Percentiles rank a stretch among this genome's conserved stretches.
These are phyloP conservation scores for Labrus mixtus DNA, from an alignment of 2,113 vertebrate genomes.

Conservation along the genomic window DNA sequence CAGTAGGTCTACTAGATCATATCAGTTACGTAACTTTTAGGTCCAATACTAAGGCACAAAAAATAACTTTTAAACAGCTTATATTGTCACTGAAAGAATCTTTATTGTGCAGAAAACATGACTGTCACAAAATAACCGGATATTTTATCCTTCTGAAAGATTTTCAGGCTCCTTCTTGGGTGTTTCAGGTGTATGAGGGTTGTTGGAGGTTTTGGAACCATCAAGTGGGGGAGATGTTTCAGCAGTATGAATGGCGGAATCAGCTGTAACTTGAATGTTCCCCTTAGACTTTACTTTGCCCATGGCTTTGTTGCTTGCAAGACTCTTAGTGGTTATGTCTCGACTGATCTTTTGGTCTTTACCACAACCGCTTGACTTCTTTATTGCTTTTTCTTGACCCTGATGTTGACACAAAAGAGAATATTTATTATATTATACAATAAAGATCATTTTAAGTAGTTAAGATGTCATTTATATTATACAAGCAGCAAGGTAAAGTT, in stretches of 20 bases:
- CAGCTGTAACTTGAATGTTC: background rate
- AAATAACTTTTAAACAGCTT: background rate
- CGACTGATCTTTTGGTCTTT: conserved; percentile 2
- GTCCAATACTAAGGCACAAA: background rate
- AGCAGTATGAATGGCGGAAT: background rate
- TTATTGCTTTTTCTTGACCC: conserved; percentile 17
- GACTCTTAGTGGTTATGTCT: background rate
- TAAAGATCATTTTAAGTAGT: background rate
- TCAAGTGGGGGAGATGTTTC: background rate
- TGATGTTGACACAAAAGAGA: conserved; percentile 22
- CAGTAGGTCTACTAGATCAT: no score
- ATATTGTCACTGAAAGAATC: background rate
- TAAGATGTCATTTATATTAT: no score
- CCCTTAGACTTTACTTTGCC: background rate
- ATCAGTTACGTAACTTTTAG: no score
- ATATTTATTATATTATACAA: background rate
- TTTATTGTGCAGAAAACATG: background rate
- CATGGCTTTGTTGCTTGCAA: background rate
- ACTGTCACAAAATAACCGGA: background rate
- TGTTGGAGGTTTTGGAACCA: conserved; percentile 2
- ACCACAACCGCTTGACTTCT: background rate
- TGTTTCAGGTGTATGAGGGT: background rate
- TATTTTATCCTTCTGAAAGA: background rate
- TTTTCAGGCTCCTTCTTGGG: background rate
- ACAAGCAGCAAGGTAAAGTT: background rate